Base-by-base conservation (phyloP, 92 coral and sea anemone genomes). In the Heteractis magnifica region DNA sequence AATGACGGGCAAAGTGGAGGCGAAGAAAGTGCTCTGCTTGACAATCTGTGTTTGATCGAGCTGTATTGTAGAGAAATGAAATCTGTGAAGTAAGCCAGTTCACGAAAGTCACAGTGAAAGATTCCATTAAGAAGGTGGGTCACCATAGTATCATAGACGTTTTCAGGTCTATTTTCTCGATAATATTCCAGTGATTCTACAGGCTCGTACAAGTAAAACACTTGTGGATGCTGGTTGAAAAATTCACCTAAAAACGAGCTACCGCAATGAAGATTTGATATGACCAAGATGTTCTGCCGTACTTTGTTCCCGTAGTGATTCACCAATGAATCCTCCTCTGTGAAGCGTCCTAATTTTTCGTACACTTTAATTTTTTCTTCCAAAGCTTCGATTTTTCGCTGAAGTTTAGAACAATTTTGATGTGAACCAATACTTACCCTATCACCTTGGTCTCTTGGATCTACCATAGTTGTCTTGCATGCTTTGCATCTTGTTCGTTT, bases 1-100 rank as follows among this genome's bases (percentile, higher is more conserved):
- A n/a, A n/a, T n/a, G n/a, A n/a, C n/a, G n/a, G n/a, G 64, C 98
- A 96, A 5, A 96, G 86, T n/a, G 99, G 98, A 13, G 99, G 98
- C 4, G 96, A 80, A 0, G 99, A 94, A 0, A 96, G 84, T 5
- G 97, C 90, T 21, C 92, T 86, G 82, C 99, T 96, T 26, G 98
- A 92, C 12, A 96, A 85, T 77, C 98, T 88, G 62, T 96, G 94
- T 34, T 86, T 65, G 77, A 96, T 79, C 6, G 99, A 91, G 48
- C 97, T 89, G 71, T 96, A 94, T 85, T 96, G 98, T 51, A 81
- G 85, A 0, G 99, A 96, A 41, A 96, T 73, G 71, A 96, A 96
- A 8, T 96, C 91, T 8, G 98, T 92, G 53, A 84, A 92, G 51
- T 90, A 94, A 9, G 86, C 82, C 77, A 87, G 91, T 81, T 92